Evolutionary conservation across 2,113 vertebrate genomes (phyloP).

Genomic region (Nyctibius bracteatus): DNA sequence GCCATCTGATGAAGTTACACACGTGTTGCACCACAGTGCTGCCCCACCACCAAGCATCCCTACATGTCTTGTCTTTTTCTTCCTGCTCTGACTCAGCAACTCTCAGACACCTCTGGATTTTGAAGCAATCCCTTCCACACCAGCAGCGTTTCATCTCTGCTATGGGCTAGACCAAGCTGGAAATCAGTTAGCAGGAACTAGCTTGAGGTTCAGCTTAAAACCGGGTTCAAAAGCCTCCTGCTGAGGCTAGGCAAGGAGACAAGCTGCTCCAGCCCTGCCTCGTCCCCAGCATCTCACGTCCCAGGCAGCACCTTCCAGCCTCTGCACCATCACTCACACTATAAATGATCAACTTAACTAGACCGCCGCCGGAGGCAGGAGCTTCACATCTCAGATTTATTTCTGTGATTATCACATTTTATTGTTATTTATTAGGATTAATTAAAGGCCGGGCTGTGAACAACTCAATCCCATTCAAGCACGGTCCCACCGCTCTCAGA

Average conservation of each 20-base stretch:
- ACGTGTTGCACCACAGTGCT: rapidly evolving
- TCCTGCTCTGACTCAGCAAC: not conserved
- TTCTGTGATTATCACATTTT: slow-evolving; percentile 58
- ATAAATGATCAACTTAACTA: slow-evolving; percentile 39
- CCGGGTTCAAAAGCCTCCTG: not conserved
- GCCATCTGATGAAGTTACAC: not conserved
- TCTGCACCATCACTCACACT: not conserved
- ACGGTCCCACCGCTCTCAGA: not conserved
- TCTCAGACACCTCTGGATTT: not conserved
- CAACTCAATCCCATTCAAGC: slow-evolving; percentile 37
- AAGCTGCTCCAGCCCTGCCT: not conserved
- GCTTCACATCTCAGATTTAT: slow-evolving; percentile 53
- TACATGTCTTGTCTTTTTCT: not conserved
- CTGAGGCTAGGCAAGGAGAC: not conserved
- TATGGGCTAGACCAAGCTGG: not conserved
- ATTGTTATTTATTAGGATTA: slow-evolving; percentile 70
- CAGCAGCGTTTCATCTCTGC: rapidly evolving
- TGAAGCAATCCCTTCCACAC: not conserved
- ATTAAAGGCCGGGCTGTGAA: slow-evolving; percentile 40
- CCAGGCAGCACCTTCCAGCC: not conserved
- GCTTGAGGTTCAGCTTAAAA: not conserved
- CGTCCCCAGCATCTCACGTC: not conserved
- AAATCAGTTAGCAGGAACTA: not conserved
- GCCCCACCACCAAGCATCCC: not conserved
- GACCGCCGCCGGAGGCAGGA: not conserved